These are phyloP conservation scores for Geophilus truncorum DNA, from an alignment of 2,888 invertebrate genomes.

Conservation along the genomic window DNA sequence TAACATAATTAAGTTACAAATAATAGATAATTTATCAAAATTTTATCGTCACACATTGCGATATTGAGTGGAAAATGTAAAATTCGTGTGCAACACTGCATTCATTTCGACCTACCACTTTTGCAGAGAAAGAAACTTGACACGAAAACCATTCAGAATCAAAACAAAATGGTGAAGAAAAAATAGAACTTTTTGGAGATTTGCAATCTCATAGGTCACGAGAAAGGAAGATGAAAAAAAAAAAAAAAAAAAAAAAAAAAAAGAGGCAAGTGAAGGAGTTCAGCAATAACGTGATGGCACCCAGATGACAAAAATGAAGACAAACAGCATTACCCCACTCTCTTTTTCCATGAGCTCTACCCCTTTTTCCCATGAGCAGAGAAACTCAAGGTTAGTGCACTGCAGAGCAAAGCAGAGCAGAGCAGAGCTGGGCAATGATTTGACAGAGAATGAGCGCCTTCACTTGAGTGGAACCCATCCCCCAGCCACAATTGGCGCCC, in stretches of 20 bases:
- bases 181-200: not conserved
- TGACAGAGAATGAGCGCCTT: constrained; percentile 1
- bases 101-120: no score
- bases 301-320: constrained; percentile 17
- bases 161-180: no score
- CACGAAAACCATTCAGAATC: not conserved
- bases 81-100: no score
- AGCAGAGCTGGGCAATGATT: not conserved
- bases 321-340: not conserved
- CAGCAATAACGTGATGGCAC: not conserved
- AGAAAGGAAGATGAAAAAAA: not conserved
- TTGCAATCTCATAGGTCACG: not conserved
- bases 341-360: not conserved
- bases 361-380: not conserved
- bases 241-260: no score
- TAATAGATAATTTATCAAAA: no score
- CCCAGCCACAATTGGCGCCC: constrained; percentile 2
- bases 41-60: no score
- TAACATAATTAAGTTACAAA: no score
- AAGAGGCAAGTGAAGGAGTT: not conserved
- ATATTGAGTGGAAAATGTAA: no score
- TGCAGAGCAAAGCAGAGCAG: no score
- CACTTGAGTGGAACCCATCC: constrained; percentile 10
- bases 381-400: not conserved
- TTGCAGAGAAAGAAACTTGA: no score